Evolutionary conservation across 1,140 invertebrate genomes (phyloP), one percentile per base, ranked within the genome.

Genomic region (Zaprionus africanus): DNA sequence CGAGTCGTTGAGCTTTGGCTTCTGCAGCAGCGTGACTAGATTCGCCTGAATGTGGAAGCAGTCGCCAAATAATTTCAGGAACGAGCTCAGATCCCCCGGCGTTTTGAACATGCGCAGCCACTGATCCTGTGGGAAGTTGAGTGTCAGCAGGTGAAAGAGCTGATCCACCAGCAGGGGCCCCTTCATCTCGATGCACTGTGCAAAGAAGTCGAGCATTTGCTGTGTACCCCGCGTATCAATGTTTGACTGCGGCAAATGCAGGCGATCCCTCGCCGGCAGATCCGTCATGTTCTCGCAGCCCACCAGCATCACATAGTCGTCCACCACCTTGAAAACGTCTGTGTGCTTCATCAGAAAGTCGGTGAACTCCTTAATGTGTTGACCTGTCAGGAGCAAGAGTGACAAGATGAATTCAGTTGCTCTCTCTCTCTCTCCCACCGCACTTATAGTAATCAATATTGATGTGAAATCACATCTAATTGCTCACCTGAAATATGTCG

Each of bases 331-430:
- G 93, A 99, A 99, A 53, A 96, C 96, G 66, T 98, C 97, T 0
- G 97, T 95, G 93, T 97, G 97, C 87, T 96, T 96, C 38, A 95
- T 82, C 1, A 99, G 94, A 92, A 99, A 99, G 65, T 99, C 98
- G 76, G 96, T 96, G 91, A 99, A 99, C 93, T 99, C 98, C 92
- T 96, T 97, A 77, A 98, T 97, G 90, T 98, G 97, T 92, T 99
- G 97, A 26, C 96, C 96, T 93, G 57, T 17, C 53, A 28, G 57
- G n/a, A 7, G 1, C 13, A 15, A 22, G 34, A 22, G 12, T 17
- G 34, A 19, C 2, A 26, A 34, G 3, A 34, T 34, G 31, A n/a
- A 15, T 46, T 17, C 11, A 49, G 4, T 41, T 22, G 19, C 1
- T 28, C 4, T 13, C 11, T 51, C 22, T 49, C 41, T 43, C n/a